A percentile compares a stretch with the other conserved stretches of the same genome.
Evolutionary conservation across 2,888 invertebrate genomes (phyloP).

Genomic region (Drosophila ezoana): DNA sequence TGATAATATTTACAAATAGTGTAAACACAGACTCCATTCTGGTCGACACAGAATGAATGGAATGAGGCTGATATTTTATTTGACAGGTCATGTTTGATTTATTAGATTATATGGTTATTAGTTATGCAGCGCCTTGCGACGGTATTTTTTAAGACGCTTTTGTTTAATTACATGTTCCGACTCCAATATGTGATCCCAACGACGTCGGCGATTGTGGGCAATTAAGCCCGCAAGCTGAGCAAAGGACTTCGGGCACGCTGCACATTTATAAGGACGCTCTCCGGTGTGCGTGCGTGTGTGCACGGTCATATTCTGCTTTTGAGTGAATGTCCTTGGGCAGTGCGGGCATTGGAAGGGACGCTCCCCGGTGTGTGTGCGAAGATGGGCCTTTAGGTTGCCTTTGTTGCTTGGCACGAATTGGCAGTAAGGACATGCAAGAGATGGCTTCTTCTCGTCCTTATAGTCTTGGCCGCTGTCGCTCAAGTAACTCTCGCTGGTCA

Average conservation of each 20-base stretch:
- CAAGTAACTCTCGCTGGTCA: not conserved
- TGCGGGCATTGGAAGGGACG: slow-evolving; percentile 19
- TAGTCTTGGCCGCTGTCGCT: not conserved
- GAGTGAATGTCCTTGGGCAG: slow-evolving; percentile 18
- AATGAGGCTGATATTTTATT: no score
- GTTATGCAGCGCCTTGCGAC: no score
- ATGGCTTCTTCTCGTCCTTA: no score
- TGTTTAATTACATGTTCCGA: no score
- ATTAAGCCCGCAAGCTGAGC: not conserved
- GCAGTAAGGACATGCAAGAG: slow-evolving; percentile 10
- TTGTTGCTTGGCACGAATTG: not conserved
- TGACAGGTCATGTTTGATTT: no score
- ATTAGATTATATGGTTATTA: no score
- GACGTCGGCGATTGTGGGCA: slow-evolving; percentile 1
- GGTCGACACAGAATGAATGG: no score
- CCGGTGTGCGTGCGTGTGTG: slow-evolving; percentile 34
- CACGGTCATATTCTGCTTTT: not conserved
- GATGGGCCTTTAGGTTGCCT: slow-evolving; percentile 21
- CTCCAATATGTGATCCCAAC: not conserved
- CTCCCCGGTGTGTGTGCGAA: slow-evolving; percentile 33
- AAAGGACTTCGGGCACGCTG: not conserved
- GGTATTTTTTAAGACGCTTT: no score
- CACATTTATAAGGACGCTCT: slow-evolving; percentile 26
- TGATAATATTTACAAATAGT: not conserved
- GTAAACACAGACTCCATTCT: not conserved